Evolutionary conservation across 2,888 invertebrate species (phyloP).

Genomic region (Acanthosoma haemorrhoidale): DNA sequence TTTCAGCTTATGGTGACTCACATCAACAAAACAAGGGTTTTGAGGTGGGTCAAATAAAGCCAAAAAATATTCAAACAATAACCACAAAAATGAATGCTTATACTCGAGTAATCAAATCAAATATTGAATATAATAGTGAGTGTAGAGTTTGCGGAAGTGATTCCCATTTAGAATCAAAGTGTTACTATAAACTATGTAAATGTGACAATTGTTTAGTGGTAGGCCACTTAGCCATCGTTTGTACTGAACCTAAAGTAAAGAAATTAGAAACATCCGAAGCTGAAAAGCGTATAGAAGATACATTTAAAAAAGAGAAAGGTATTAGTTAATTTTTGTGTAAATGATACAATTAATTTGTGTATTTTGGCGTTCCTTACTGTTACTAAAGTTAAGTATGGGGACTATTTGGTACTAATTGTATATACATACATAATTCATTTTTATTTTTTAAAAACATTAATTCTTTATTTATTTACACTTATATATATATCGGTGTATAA

Average conservation of each 20-base stretch:
- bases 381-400: too few species aligned
- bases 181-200: not conserved
- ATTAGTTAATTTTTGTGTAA: not conserved
- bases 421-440: too few species aligned
- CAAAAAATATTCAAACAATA: not conserved
- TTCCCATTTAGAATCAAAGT: not conserved
- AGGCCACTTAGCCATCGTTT: not conserved
- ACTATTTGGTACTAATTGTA: too few species aligned
- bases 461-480: too few species aligned
- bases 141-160: slow-evolving; percentile 4
- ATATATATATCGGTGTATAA: too few species aligned
- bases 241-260: not conserved
- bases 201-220: not conserved
- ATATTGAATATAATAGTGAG: not conserved
- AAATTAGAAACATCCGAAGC: too few species aligned
- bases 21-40: not conserved
- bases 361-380: too few species aligned
- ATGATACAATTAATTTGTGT: too few species aligned
- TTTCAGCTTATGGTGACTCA: not conserved
- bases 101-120: not conserved
- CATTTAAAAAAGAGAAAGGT: not conserved
- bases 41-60: not conserved
- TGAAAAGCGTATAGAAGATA: not conserved
- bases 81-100: not conserved
- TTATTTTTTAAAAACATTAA: too few species aligned